Conservation (phyloP, 92 coral and sea anemone species). For the Siderastrea siderea region DNA sequence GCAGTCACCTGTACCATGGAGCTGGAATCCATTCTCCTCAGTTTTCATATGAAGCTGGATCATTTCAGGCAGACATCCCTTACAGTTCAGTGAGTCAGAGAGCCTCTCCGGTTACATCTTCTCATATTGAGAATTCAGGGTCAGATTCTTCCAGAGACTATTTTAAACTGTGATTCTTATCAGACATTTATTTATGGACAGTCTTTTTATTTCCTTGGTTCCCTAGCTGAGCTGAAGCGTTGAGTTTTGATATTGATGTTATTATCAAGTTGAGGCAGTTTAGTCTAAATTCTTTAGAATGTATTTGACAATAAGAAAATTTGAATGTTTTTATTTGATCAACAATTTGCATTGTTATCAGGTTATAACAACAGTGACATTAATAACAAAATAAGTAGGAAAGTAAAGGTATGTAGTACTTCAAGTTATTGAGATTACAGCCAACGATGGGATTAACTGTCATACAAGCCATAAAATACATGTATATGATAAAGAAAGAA, state of each 20-base stretch:
- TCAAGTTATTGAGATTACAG: slow-evolving; percentile 8
- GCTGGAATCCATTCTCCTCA: slow-evolving; percentile 27
- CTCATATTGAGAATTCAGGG: slow-evolving; percentile 15
- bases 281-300: slow-evolving; percentile 26
- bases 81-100: slow-evolving; percentile 30
- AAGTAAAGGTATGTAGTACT: slow-evolving; percentile 7
- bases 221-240: slow-evolving; percentile 19
- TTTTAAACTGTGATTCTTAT: slow-evolving; percentile 25
- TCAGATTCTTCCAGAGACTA: slow-evolving; percentile 24
- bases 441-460: background rate
- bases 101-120: slow-evolving; percentile 16
- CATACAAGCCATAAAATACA: background rate
- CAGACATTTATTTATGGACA: slow-evolving; percentile 18
- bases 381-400: slow-evolving; percentile 2
- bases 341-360: slow-evolving; percentile 23
- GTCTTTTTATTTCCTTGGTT: slow-evolving; percentile 8
- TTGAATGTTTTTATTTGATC: slow-evolving; percentile 17
- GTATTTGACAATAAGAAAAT: slow-evolving; percentile 20
- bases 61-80: slow-evolving; percentile 26
- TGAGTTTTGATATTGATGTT: slow-evolving; percentile 26
- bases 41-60: slow-evolving; percentile 25
- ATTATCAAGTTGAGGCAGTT: slow-evolving; percentile 11
- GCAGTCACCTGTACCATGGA: slow-evolving; percentile 26
- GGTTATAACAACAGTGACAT: slow-evolving; percentile 19
- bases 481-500: background rate